A percentile compares a stretch with the other conserved stretches of the same genome.
These are phyloP conservation scores for Podabrus alpinus DNA, from an alignment of 2,888 invertebrate genomes.

Conservation along the genomic window DNA sequence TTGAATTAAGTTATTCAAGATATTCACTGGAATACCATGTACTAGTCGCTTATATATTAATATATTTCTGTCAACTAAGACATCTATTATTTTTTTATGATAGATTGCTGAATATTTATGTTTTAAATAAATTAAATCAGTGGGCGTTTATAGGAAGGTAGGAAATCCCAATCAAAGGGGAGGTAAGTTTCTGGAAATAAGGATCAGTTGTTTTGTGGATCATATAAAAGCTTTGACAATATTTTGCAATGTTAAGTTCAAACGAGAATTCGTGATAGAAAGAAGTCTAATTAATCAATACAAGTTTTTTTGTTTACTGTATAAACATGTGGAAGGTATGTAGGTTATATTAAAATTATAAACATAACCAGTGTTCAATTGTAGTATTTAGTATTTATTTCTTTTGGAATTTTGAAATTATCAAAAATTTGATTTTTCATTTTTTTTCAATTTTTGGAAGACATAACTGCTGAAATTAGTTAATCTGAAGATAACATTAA, in stretches of 20 bases:
- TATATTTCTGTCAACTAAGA: too few relatives aligned
- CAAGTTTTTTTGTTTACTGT: background rate
- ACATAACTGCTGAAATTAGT: too few relatives aligned
- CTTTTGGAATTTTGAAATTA: too few relatives aligned
- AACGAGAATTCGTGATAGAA: background rate
- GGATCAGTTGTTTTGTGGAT: background rate
- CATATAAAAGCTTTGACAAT: background rate
- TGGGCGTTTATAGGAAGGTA: background rate
- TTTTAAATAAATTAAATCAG: background rate
- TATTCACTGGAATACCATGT: too few relatives aligned
- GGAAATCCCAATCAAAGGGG: background rate
- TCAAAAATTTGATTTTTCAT: too few relatives aligned
- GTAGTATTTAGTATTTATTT: too few relatives aligned
- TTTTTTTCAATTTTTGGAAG: too few relatives aligned
- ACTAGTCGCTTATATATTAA: too few relatives aligned
- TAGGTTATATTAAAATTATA: background rate
- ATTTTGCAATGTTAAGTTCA: background rate
- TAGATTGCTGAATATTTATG: background rate
- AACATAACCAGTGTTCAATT: too few relatives aligned
- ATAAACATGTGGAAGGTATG: background rate
- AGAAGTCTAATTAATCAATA: background rate
- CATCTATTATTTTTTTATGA: background rate
- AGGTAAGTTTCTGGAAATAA: background rate
- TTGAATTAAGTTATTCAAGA: too few relatives aligned
- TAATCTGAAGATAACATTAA: too few relatives aligned